phyloP scores from a whole-genome alignment of 2,113 vertebrate genomes.

The Nestor notabilis region DNA sequence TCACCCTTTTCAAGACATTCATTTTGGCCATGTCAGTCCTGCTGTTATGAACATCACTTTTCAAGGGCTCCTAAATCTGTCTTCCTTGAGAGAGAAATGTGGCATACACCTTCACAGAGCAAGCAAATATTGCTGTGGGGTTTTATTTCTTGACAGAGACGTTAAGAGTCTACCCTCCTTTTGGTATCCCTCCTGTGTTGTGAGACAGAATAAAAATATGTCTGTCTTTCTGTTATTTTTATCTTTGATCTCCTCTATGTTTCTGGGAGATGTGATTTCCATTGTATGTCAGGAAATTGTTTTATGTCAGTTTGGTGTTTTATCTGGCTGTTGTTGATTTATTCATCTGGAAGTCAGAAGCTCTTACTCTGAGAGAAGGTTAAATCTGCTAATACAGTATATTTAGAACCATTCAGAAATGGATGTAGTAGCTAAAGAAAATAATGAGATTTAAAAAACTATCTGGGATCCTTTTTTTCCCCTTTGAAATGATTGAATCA shows the following conservation, averaged over 20 bases:
- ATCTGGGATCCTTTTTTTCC: neutral
- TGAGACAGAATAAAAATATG: neutral
- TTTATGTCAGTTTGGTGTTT: constrained; percentile 1
- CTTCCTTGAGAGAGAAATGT: neutral
- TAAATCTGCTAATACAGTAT: neutral
- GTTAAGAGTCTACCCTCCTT: neutral
- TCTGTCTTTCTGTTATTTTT: neutral
- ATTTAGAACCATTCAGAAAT: neutral
- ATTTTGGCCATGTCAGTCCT: neutral
- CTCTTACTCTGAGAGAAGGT: neutral
- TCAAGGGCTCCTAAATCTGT: neutral
- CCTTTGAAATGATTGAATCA: neutral
- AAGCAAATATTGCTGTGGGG: neutral
- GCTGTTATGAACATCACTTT: neutral
- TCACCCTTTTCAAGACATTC: neutral
- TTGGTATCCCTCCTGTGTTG: neutral
- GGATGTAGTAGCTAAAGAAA: neutral
- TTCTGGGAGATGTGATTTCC: neutral
- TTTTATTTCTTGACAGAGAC: neutral
- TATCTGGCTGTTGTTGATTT: neutral
- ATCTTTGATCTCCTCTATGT: neutral
- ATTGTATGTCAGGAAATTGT: neutral
- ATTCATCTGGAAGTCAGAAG: neutral
- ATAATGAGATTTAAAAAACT: neutral
- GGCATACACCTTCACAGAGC: neutral